Percentiles rank a stretch among this genome's conserved stretches.
Evolutionary conservation across 2,797 vertebrate species (phyloP).

Genomic region (Lepus oiostolus): DNA sequence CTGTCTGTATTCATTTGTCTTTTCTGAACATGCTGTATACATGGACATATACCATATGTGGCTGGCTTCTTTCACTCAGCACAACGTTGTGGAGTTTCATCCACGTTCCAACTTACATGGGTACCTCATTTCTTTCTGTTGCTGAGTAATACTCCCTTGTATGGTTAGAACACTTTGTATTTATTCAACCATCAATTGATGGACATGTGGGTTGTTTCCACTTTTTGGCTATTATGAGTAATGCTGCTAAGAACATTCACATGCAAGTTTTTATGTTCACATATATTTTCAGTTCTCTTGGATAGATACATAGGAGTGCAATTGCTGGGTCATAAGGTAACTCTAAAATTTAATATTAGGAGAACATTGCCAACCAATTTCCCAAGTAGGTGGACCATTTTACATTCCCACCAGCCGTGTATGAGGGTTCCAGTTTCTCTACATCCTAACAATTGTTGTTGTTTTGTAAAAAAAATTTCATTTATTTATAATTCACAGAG

Average conservation of each 20-base stretch:
- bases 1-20: constrained; percentile 42
- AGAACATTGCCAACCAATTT: constrained; percentile 24
- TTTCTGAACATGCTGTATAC: constrained; percentile 13
- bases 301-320: neutral
- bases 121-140: neutral
- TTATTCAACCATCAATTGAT: neutral
- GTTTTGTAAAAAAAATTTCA: neutral
- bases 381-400: constrained; percentile 12
- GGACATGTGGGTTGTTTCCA: constrained; percentile 16
- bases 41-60: neutral
- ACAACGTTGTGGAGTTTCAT: neutral
- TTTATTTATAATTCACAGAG: no score
- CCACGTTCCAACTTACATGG: neutral
- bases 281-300: constrained; percentile 36
- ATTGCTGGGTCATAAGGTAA: constrained; percentile 8
- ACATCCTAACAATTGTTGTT: neutral
- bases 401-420: neutral
- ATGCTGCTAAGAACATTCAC: neutral
- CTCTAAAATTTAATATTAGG: constrained; percentile 44
- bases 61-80: constrained; percentile 42
- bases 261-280: neutral
- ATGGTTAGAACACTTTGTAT: neutral
- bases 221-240: constrained; percentile 30
- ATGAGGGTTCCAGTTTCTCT: neutral
- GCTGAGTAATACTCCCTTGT: neutral